Evolutionary conservation across 2,888 invertebrate genomes (phyloP).

Genomic region (Strigamia transsilvanica): DNA sequence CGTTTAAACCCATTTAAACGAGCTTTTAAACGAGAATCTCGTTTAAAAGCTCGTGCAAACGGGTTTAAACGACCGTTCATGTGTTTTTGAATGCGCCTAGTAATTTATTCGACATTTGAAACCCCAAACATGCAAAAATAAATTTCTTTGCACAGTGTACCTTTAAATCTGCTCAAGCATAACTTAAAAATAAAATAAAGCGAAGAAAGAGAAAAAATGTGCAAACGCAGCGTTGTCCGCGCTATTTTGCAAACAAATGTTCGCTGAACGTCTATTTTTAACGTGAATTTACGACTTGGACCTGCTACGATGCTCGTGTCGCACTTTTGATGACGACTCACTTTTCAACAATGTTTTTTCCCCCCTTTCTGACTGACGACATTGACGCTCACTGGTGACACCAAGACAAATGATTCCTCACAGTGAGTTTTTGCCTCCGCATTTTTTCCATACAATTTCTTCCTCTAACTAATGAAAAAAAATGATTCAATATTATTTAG

Average conservation of each 20-base stretch:
- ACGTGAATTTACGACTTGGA: slow-evolving; percentile 28
- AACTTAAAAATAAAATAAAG: not conserved
- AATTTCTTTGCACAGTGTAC: not conserved
- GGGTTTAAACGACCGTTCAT: too few species aligned
- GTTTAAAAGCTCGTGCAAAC: too few species aligned
- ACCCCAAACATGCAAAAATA: not conserved
- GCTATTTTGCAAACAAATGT: slow-evolving; percentile 41
- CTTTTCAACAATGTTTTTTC: slow-evolving; percentile 27
- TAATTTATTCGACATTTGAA: not conserved
- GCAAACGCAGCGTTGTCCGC: slow-evolving; percentile 30
- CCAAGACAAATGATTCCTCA: slow-evolving; percentile 14
- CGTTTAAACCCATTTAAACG: too few species aligned
- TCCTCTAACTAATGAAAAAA: not conserved
- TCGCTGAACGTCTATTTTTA: slow-evolving; percentile 7
- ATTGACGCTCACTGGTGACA: slow-evolving; percentile 24
- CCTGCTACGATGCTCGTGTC: slow-evolving; percentile 30
- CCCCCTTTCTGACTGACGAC: not conserved
- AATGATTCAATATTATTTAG: slow-evolving; percentile 11
- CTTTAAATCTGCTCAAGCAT: not conserved
- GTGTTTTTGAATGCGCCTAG: too few species aligned
- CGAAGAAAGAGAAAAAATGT: not conserved
- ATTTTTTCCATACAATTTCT: not conserved
- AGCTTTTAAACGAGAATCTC: too few species aligned
- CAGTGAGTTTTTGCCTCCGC: not conserved
- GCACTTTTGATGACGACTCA: slow-evolving; percentile 42